These are phyloP conservation scores for Cremastinae sp. DNA, from an alignment of 2,888 invertebrate species.

Conservation along the genomic window DNA sequence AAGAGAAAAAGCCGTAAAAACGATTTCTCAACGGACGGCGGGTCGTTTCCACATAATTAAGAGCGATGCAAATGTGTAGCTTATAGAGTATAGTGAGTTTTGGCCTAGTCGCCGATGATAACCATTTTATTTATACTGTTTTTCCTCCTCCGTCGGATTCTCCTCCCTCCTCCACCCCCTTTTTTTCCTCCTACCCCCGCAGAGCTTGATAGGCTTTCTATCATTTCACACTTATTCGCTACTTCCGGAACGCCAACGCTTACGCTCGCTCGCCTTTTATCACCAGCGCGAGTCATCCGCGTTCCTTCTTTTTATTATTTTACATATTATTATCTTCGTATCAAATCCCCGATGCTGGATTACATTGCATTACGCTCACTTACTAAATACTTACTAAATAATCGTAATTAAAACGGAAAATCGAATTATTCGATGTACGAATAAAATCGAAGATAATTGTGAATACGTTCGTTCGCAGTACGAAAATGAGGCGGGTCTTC, in stretches of 20 bases:
- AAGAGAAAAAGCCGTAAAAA: no score
- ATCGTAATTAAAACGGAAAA: no score
- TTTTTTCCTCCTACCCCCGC: no score
- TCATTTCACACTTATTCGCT: conserved; percentile 60
- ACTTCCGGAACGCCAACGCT: conserved; percentile 66
- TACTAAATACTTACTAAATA: no score
- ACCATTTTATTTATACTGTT: conserved; percentile 59
- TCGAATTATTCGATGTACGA: no score
- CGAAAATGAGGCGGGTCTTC: not conserved
- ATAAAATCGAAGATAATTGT: not conserved
- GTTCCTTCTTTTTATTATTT: not conserved
- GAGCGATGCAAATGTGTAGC: conserved; percentile 16
- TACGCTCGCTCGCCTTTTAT: conserved; percentile 58
- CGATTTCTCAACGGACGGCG: not conserved
- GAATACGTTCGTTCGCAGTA: not conserved
- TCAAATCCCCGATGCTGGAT: no score
- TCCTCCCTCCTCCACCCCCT: no score
- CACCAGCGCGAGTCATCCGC: conserved; percentile 41
- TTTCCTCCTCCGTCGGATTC: no score
- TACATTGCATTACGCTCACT: no score
- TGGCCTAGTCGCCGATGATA: conserved; percentile 57
- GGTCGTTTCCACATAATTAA: no score
- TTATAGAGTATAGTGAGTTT: conserved; percentile 57
- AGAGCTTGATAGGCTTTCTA: conserved; percentile 57
- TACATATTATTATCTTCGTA: no score